These are phyloP conservation scores for Drosophila repleta DNA, from an alignment of 1,140 invertebrate genomes.

Conservation along the genomic window DNA sequence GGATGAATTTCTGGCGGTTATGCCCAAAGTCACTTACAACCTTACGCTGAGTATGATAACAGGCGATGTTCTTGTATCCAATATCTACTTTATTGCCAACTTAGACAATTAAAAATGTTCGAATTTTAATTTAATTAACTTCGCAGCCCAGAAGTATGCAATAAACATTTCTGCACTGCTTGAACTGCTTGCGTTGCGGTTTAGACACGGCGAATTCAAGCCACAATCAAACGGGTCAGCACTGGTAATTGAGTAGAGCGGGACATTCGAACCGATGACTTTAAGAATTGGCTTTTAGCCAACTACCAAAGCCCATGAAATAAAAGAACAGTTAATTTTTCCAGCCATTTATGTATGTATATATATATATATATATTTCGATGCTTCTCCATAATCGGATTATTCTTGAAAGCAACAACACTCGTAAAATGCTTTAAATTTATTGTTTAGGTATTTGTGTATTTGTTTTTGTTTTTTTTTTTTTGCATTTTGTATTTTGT, in stretches of 20 bases:
- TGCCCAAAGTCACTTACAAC: slow-evolving; percentile 17
- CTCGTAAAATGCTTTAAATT: slow-evolving; percentile 36
- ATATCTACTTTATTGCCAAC: slow-evolving; percentile 25
- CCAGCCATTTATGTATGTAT: slow-evolving; percentile 53
- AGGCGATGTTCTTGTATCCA: slow-evolving; percentile 1
- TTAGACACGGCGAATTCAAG: no score
- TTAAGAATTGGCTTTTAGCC: no score
- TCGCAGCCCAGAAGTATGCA: no score
- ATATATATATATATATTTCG: slow-evolving; percentile 40
- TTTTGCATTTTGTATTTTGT: neutral
- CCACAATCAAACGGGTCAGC: neutral
- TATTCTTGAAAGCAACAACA: slow-evolving; percentile 40
- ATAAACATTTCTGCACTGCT: no score
- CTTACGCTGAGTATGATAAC: slow-evolving; percentile 28
- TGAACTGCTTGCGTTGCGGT: no score
- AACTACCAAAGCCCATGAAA: neutral
- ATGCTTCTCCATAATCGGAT: slow-evolving; percentile 55
- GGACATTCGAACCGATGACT: no score
- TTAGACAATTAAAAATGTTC: slow-evolving; percentile 15
- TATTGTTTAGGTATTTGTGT: slow-evolving; percentile 34
- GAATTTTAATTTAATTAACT: no score
- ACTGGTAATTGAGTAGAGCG: no score
- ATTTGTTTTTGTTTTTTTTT: neutral
- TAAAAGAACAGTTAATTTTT: slow-evolving; percentile 24
- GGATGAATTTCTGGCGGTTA: slow-evolving; percentile 44